A percentile compares a stretch with the other conserved stretches of the same genome.
phyloP scores from a whole-genome alignment of 2,888 invertebrate genomes.

The Lepidonotus clava region DNA sequence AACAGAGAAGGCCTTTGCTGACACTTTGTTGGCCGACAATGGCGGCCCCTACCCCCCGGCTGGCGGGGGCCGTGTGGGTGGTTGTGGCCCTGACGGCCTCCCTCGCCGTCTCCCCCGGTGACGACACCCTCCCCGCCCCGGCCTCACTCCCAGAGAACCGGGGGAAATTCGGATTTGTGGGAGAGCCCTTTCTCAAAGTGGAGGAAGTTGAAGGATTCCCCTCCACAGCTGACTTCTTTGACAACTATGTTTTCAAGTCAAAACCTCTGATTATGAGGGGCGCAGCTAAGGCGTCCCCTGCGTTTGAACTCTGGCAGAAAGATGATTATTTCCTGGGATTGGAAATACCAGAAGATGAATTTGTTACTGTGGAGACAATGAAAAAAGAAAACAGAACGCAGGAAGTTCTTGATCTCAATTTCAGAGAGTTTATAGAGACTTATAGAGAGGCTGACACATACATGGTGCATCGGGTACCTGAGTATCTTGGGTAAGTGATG shows the following conservation, averaged over 20 bases:
- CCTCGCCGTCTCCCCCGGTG: background rate
- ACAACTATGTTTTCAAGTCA: constrained; percentile 68
- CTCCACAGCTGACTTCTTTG: constrained; percentile 70
- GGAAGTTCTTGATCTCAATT: constrained; percentile 69
- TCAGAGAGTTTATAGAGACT: constrained; percentile 73
- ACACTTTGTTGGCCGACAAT: background rate
- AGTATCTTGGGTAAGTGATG: constrained; percentile 72
- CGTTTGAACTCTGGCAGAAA: constrained; percentile 72
- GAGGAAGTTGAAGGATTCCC: constrained; percentile 74
- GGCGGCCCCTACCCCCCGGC: background rate
- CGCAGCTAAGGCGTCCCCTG: constrained; percentile 71
- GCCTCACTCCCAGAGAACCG: constrained; percentile 57
- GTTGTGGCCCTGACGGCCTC: background rate
- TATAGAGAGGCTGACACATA: constrained; percentile 76
- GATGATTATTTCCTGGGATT: constrained; percentile 75
- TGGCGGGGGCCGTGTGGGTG: background rate
- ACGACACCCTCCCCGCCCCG: background rate
- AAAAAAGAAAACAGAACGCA: constrained; percentile 77
- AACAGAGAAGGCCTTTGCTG: no score
- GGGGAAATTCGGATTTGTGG: constrained; percentile 40
- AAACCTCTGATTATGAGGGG: constrained; percentile 75
- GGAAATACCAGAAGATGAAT: constrained; percentile 66
- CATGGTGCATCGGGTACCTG: constrained; percentile 77
- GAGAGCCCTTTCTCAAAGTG: background rate
- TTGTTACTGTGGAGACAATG: constrained; percentile 73